phyloP scores from a whole-genome alignment of 2,113 vertebrate species.

The Lontra canadensis region DNA sequence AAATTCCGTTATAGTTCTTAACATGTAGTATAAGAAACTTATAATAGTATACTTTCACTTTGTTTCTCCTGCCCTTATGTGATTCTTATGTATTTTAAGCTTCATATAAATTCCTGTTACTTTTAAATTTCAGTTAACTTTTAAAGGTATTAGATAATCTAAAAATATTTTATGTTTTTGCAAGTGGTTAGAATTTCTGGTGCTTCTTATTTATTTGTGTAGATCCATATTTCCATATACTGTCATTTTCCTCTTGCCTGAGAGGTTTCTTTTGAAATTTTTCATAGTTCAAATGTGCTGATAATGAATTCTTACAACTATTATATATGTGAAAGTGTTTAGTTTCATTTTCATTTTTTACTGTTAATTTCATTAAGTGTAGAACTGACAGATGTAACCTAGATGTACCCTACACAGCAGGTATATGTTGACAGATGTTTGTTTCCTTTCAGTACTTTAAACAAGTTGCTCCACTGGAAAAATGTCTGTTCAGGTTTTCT shows the following conservation, averaged over 20 bases:
- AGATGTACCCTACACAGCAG: background rate
- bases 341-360: background rate
- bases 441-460: slow-evolving; percentile 17
- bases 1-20: background rate
- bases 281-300: background rate
- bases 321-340: background rate
- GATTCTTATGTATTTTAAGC: background rate
- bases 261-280: background rate
- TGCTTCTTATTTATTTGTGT: background rate
- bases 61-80: background rate
- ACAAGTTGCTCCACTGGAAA: background rate
- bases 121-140: background rate
- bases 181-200: background rate
- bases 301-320: background rate
- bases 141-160: background rate
- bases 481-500: background rate
- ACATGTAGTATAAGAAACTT: background rate
- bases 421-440: background rate
- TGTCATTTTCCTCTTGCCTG: background rate
- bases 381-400: background rate
- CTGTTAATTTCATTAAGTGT: background rate
- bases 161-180: background rate
- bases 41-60: background rate
- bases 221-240: background rate
- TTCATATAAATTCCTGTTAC: background rate